Conservation (phyloP, 2,797 vertebrate species). For the Masticophis lateralis region DNA sequence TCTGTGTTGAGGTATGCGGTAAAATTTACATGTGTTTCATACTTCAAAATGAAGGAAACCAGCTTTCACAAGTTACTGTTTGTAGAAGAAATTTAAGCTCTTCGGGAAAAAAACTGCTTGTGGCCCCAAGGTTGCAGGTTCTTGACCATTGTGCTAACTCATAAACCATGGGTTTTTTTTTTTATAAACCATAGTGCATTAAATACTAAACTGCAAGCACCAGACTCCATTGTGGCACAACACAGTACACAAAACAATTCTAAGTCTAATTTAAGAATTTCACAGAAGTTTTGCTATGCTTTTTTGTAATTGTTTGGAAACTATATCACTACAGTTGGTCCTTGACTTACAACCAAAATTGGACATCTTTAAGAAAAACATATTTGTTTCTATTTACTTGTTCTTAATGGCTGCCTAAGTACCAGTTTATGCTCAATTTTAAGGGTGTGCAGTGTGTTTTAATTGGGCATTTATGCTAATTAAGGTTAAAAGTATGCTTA, state of each 20-base stretch:
- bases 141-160: neutral
- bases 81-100: neutral
- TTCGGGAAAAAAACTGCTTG: neutral
- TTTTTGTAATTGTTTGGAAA: neutral
- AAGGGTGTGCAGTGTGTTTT: neutral
- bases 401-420: neutral
- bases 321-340: neutral
- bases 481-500: neutral
- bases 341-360: neutral
- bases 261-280: neutral
- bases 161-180: neutral
- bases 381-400: neutral
- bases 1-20: neutral
- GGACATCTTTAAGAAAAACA: neutral
- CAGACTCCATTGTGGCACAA: neutral
- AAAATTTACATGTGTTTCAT: neutral
- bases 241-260: neutral
- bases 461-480: neutral
- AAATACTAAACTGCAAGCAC: neutral
- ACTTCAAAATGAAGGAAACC: neutral
- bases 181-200: neutral
- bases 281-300: neutral
- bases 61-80: neutral
- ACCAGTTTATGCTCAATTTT: neutral
- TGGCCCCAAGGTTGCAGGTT: neutral